Evolutionary conservation across 2,113 vertebrate species (phyloP).

Genomic region (Scortum barcoo): DNA sequence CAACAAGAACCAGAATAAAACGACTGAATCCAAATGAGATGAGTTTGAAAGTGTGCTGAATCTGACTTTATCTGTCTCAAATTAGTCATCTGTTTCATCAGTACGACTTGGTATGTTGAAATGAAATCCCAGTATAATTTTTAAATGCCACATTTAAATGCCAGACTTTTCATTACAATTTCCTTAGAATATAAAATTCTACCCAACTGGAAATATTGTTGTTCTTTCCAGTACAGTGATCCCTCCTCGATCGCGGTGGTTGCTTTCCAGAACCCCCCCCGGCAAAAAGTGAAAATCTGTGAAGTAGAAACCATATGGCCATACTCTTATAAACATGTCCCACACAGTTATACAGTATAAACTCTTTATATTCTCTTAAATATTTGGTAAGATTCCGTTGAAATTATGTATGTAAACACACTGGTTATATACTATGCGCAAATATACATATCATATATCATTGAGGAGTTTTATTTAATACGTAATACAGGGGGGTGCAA

Average conservation of each 20-base stretch:
- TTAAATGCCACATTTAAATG: constrained; percentile 16
- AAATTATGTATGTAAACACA: too few relatives aligned
- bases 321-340: too few relatives aligned
- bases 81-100: constrained; percentile 21
- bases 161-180: neutral
- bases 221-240: neutral
- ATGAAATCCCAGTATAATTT: constrained; percentile 7
- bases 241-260: too few relatives aligned
- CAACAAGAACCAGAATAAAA: neutral
- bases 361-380: too few relatives aligned
- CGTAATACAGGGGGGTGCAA: neutral
- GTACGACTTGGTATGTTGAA: constrained; percentile 6
- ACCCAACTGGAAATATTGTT: neutral
- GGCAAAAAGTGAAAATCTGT: too few relatives aligned
- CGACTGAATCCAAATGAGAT: neutral
- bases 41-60: neutral
- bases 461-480: too few relatives aligned
- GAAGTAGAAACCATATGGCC: too few relatives aligned
- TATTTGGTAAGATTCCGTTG: too few relatives aligned
- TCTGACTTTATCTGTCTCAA: neutral
- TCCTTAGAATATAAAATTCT: neutral
- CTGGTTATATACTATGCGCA: too few relatives aligned
- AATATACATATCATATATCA: too few relatives aligned
- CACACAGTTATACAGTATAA: too few relatives aligned
- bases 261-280: too few relatives aligned